Evolutionary conservation across 1,140 invertebrate genomes (phyloP).

Genomic region (Chironomus striatipennis): DNA sequence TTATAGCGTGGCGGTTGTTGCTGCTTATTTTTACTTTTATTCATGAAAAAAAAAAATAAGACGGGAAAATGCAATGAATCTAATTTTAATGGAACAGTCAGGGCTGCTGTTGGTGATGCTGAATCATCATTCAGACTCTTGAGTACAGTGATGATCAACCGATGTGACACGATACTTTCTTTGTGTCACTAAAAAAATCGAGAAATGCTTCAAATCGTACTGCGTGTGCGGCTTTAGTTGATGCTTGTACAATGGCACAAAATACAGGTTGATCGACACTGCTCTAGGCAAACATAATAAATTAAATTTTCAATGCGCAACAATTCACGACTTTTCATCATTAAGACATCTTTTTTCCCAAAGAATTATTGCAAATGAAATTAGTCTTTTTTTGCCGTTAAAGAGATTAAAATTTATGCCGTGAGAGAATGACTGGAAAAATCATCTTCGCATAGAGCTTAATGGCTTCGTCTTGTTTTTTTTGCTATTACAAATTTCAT

Average conservation of each 20-base stretch:
- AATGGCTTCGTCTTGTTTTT: not conserved
- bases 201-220: too few species aligned
- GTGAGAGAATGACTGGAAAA: constrained; percentile 12
- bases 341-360: not conserved
- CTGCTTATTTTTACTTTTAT: not conserved
- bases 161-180: too few species aligned
- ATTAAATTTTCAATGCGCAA: not conserved
- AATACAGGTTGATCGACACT: too few species aligned
- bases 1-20: not conserved
- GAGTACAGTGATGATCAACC: too few species aligned
- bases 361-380: not conserved
- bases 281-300: too few species aligned
- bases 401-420: constrained; percentile 9
- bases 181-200: too few species aligned
- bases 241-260: too few species aligned
- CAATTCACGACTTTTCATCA: constrained; percentile 2
- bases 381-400: constrained; percentile 5
- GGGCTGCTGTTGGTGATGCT: not conserved
- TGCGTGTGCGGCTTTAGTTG: too few species aligned
- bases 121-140: too few species aligned
- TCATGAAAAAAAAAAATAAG: not conserved
- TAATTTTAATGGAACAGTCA: not conserved
- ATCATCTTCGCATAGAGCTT: not conserved
- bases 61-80: not conserved
- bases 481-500: not conserved